phyloP scores from a whole-genome alignment of 2,888 invertebrate genomes.

The Herminia tarsipennalis region DNA sequence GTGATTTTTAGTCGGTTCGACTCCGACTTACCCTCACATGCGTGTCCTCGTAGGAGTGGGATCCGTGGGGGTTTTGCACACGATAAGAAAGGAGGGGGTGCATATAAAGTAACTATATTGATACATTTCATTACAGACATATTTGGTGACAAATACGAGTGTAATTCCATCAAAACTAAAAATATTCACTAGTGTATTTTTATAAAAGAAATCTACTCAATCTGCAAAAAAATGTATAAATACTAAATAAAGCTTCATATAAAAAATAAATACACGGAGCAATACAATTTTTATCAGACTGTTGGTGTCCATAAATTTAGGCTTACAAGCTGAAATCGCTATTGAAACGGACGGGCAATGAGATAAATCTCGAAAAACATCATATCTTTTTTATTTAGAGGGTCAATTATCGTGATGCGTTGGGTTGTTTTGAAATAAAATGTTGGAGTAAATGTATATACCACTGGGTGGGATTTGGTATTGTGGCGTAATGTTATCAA shows the following conservation, averaged over 20 bases:
- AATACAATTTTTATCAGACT: constrained; percentile 77
- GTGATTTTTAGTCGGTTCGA: too few species aligned
- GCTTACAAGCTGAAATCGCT: constrained; percentile 72
- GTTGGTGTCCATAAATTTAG: constrained; percentile 74
- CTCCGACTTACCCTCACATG: too few species aligned
- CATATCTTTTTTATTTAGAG: constrained; percentile 43
- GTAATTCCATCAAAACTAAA: too few species aligned
- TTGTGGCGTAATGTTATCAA: too few species aligned
- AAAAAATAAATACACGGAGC: constrained; percentile 63
- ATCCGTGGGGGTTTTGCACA: too few species aligned
- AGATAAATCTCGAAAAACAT: constrained; percentile 63
- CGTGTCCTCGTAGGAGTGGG: too few species aligned
- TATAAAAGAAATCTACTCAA: not conserved
- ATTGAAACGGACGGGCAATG: constrained; percentile 56
- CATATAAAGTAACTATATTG: too few species aligned
- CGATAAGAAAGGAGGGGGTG: too few species aligned
- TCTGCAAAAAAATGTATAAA: not conserved
- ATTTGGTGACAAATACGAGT: too few species aligned
- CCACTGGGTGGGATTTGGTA: not conserved
- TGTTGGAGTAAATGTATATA: not conserved
- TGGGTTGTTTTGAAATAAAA: constrained; percentile 5
- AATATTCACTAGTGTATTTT: too few species aligned
- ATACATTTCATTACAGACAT: too few species aligned
- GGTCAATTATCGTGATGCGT: constrained; percentile 20
- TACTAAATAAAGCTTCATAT: constrained; percentile 17